A percentile compares a stretch with the other conserved stretches of the same genome.
Conservation (phyloP, 2,113 vertebrate species). For the Tragelaphus scriptus region DNA sequence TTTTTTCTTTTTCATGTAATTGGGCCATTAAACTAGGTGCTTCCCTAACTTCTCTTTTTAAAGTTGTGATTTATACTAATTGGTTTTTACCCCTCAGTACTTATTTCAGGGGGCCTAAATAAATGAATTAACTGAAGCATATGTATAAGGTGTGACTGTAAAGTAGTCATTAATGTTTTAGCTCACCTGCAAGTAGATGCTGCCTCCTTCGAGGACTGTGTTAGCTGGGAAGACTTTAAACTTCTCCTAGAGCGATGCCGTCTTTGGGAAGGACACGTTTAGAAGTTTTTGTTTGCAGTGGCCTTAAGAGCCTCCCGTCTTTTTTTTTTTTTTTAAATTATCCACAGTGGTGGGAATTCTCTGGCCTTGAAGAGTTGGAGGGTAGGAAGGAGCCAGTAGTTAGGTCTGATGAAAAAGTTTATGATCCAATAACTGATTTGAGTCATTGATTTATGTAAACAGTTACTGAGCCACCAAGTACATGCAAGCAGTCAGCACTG, state of each 20-base stretch:
- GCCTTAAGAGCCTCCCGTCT: neutral
- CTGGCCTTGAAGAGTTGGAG: neutral
- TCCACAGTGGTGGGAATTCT: neutral
- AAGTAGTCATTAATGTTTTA: neutral
- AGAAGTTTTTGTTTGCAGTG: neutral
- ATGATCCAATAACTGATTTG: neutral
- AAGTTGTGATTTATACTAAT: neutral
- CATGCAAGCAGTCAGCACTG: neutral
- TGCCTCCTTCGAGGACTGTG: neutral
- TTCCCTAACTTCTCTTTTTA: neutral
- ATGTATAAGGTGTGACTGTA: neutral
- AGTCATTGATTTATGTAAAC: neutral
- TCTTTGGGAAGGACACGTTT: neutral
- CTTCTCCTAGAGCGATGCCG: fast-evolving
- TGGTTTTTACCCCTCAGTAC: neutral
- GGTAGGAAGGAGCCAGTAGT: neutral
- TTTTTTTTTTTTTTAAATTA: neutral
- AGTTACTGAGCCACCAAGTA: neutral
- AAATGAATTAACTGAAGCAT: neutral
- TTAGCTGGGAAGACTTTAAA: neutral
- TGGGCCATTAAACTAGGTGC: neutral
- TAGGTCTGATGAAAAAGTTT: neutral
- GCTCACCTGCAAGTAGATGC: neutral
- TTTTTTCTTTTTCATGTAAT: neutral
- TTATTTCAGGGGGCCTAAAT: neutral